Conservation (phyloP, 2,113 vertebrate genomes). For the Neotoma lepida region DNA sequence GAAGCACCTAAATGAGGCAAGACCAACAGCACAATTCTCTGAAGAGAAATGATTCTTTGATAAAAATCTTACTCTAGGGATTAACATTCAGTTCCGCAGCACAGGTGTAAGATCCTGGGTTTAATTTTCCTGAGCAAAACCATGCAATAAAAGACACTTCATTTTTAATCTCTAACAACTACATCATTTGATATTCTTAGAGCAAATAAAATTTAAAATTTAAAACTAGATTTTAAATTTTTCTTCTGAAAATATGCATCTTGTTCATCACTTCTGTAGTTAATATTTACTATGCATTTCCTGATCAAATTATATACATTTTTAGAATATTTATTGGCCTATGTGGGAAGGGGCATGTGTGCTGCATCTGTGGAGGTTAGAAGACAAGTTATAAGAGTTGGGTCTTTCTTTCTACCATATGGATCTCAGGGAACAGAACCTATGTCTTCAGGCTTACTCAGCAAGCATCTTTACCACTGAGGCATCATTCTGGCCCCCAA, state of each 20-base stretch:
- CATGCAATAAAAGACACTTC: neutral
- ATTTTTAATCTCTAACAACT: neutral
- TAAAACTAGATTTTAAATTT: constrained; percentile 44
- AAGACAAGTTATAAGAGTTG: neutral
- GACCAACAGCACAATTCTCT: neutral
- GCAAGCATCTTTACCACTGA: neutral
- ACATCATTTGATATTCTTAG: neutral
- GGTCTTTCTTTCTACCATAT: neutral
- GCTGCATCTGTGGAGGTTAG: no score
- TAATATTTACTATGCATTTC: neutral
- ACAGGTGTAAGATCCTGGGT: neutral
- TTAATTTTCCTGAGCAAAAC: neutral
- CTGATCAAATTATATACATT: neutral
- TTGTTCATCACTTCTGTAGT: neutral
- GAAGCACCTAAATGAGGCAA: neutral
- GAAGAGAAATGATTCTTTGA: neutral
- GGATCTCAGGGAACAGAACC: neutral
- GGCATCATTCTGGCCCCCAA: neutral
- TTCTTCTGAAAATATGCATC: constrained; percentile 1
- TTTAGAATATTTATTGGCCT: neutral
- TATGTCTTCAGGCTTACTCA: neutral
- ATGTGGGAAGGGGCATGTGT: neutral
- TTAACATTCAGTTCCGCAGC: no score
- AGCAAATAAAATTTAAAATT: neutral
- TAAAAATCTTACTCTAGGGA: neutral